These are phyloP conservation scores for Epicampocera succincta DNA, from an alignment of 2,888 invertebrate genomes.

Conservation along the genomic window DNA sequence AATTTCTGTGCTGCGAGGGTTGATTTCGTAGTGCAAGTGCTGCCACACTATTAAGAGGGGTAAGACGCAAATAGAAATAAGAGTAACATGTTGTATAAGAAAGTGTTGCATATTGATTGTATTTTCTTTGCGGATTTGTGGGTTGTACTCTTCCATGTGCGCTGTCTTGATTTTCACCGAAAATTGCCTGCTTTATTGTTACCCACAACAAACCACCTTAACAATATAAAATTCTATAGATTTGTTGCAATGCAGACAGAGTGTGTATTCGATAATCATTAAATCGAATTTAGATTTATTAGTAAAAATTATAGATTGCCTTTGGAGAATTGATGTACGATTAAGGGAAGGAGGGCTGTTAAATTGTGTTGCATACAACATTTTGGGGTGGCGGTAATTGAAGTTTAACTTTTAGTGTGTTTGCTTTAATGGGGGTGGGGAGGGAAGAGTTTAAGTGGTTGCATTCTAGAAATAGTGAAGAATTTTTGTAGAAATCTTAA, in stretches of 20 bases:
- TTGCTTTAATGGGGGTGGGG: not conserved
- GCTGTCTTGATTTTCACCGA: conserved; percentile 13
- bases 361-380: not conserved
- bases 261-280: conserved; percentile 69
- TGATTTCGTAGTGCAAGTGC: conserved; percentile 32
- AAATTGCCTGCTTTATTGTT: conserved; percentile 63
- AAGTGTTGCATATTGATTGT: conserved; percentile 66
- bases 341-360: conserved; percentile 30
- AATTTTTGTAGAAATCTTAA: too few relatives aligned
- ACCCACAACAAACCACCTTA: conserved; percentile 72
- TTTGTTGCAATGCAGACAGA: not conserved
- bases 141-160: conserved; percentile 71
- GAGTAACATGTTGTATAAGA: not conserved
- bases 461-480: too few relatives aligned
- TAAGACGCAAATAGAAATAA: not conserved
- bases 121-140: conserved; percentile 76
- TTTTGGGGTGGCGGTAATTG: conserved; percentile 23
- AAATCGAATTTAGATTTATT: conserved; percentile 72
- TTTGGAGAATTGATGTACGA: conserved; percentile 50
- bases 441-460: too few relatives aligned
- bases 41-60: conserved; percentile 18
- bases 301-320: conserved; percentile 64
- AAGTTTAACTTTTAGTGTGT: not conserved
- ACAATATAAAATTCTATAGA: conserved; percentile 50
- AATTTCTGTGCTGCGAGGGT: too few relatives aligned